Base-by-base conservation (phyloP, 2,797 vertebrate genomes). In the Protosalanx chinensis region DNA sequence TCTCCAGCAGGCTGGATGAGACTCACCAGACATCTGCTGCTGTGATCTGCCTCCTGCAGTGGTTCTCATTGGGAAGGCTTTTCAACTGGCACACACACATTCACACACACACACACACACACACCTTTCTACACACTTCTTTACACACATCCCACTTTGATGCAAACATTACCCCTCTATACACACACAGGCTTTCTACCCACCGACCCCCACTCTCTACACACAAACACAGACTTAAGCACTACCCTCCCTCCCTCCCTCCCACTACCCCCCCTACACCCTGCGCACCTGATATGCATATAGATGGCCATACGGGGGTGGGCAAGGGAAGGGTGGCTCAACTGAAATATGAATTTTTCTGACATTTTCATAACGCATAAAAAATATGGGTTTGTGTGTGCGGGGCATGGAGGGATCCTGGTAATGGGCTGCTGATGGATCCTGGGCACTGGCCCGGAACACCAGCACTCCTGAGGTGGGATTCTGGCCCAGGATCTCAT, bases 21-120 rank as follows among this genome's bases (percentile, higher is more conserved):
- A 76, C 68, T 85, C 46, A 76, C 70, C 65, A 77, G 79, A 83
- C 72, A 77, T 77, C 74, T 72, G 35, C 79, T 71, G 79, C 61
- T 51, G 70, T 70, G 56, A 67, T 72, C 57, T 58, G 16, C 35
- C 71, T 78, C 73, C 73, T 79, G 70, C 72, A 71, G 75, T 20
- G 66, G 35, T 57, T 41, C 59, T 76, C 76, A 81, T 72, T 69
- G 73, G 51, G 15, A 56, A 13, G 41, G 41, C 41, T 13, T 15
- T 32, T 56, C 27, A 37, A 37, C 67, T 56, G 61, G 32, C 23
- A 30, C 63, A 64, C 35, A 64, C 30, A 33, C 30, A 41, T 6
- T 37, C 8, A 15, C 15, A 64, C 35, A 71, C 37, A 46, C 35
- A 71, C 58, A 60, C 7, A 12, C 10, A 3, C 41, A 46, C 7